phyloP scores from a whole-genome alignment of 2,888 invertebrate genomes.

The Thymelicus sylvestris region DNA sequence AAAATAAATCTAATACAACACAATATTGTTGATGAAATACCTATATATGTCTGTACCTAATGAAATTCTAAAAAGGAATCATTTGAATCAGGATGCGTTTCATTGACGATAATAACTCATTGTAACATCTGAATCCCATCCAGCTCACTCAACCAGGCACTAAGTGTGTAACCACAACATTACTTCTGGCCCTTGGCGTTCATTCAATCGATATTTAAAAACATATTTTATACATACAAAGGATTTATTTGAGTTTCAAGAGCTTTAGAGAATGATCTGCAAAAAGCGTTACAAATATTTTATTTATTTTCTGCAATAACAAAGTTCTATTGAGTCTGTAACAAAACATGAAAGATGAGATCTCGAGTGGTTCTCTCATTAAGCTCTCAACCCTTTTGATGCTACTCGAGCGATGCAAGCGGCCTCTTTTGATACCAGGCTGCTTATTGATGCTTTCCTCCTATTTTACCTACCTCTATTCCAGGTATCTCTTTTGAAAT shows the following conservation, averaged over 20 bases:
- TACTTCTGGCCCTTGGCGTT: neutral
- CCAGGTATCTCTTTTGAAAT: constrained; percentile 1
- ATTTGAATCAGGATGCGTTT: too few relatives aligned
- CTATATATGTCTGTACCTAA: too few relatives aligned
- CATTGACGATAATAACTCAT: too few relatives aligned
- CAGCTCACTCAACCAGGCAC: neutral
- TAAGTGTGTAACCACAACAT: neutral
- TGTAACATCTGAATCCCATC: neutral
- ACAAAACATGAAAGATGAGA: constrained; percentile 49
- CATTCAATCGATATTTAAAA: constrained; percentile 3
- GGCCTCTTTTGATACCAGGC: constrained; percentile 38
- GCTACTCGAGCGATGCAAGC: constrained; percentile 38
- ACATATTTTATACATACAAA: neutral
- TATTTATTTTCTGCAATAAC: constrained; percentile 21
- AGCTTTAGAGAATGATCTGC: constrained; percentile 10
- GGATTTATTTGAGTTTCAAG: constrained; percentile 24
- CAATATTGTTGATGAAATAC: too few relatives aligned
- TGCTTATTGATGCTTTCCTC: constrained; percentile 46
- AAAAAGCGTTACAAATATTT: constrained; percentile 24
- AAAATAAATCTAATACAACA: too few relatives aligned
- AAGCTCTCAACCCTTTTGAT: constrained; percentile 67
- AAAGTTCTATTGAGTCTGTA: constrained; percentile 45
- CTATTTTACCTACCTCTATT: constrained; percentile 1
- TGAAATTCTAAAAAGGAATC: too few relatives aligned
- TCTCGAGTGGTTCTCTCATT: constrained; percentile 57